These are phyloP conservation scores for Sphenodon punctatus DNA, from an alignment of 2,797 vertebrate species.

Conservation along the genomic window DNA sequence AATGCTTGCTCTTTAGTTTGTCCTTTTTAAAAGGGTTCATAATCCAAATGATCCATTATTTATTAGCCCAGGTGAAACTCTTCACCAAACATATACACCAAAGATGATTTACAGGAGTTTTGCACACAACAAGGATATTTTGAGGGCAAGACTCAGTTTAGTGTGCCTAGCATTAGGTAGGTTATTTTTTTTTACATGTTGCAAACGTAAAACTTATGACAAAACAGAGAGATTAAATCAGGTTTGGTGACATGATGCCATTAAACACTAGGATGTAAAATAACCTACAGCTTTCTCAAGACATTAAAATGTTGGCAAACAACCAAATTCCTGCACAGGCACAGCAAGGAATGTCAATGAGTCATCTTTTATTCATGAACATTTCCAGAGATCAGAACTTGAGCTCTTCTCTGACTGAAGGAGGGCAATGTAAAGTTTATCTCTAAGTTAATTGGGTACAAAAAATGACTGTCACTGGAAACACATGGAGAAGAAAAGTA, in stretches of 20 bases:
- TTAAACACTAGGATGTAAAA: constrained; percentile 26
- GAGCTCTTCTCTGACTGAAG: neutral
- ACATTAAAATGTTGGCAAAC: constrained; percentile 27
- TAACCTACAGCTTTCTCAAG: constrained; percentile 27
- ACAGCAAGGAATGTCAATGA: constrained; percentile 27
- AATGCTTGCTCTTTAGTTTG: neutral
- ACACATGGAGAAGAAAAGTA: neutral
- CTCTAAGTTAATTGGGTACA: neutral
- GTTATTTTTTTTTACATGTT: constrained; percentile 18
- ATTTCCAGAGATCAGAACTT: neutral
- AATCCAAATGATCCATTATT: neutral
- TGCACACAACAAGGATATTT: neutral
- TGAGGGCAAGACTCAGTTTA: neutral
- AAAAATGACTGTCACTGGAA: neutral
- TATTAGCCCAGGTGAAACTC: constrained; percentile 2
- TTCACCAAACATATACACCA: neutral
- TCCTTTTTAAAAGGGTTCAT: constrained; percentile 16
- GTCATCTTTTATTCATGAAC: constrained; percentile 7
- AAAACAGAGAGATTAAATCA: constrained; percentile 36
- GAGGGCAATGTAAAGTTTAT: neutral
- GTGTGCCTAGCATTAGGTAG: constrained; percentile 5
- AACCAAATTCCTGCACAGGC: constrained; percentile 5
- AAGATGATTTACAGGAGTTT: neutral
- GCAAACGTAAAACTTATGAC: neutral
- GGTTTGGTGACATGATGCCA: neutral